A percentile compares a stretch with the other conserved stretches of the same genome.
phyloP scores from a whole-genome alignment of 2,113 vertebrate species.

The Eulacestoma nigropectus region DNA sequence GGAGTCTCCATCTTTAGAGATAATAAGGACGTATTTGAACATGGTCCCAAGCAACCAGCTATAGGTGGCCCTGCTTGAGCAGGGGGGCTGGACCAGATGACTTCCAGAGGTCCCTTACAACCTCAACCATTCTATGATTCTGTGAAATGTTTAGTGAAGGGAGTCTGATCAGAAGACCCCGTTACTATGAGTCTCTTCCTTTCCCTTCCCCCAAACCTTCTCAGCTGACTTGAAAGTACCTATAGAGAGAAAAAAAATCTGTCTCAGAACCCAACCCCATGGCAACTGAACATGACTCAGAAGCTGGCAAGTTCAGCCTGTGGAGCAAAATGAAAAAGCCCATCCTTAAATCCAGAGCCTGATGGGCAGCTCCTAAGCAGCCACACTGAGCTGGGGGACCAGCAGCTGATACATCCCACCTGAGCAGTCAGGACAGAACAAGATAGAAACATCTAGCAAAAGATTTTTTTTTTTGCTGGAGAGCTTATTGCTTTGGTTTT shows the following conservation, averaged over 20 bases:
- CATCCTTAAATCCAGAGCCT: neutral
- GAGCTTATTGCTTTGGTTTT: neutral
- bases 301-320: neutral
- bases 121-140: neutral
- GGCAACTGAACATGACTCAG: neutral
- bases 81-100: neutral
- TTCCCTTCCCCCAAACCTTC: neutral
- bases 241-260: neutral
- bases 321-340: neutral
- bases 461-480: neutral
- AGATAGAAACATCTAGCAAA: neutral
- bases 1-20: neutral
- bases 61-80: neutral
- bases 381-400: neutral
- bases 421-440: neutral
- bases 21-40: neutral
- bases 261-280: neutral
- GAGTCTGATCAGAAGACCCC: neutral
- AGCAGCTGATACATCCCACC: neutral
- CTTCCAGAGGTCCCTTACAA: neutral
- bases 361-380: neutral
- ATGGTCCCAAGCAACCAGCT: neutral
- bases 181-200: neutral
- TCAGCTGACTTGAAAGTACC: neutral
- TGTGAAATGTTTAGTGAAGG: neutral